phyloP scores from a whole-genome alignment of 2,797 vertebrate genomes.

The Parambassis ranga region DNA sequence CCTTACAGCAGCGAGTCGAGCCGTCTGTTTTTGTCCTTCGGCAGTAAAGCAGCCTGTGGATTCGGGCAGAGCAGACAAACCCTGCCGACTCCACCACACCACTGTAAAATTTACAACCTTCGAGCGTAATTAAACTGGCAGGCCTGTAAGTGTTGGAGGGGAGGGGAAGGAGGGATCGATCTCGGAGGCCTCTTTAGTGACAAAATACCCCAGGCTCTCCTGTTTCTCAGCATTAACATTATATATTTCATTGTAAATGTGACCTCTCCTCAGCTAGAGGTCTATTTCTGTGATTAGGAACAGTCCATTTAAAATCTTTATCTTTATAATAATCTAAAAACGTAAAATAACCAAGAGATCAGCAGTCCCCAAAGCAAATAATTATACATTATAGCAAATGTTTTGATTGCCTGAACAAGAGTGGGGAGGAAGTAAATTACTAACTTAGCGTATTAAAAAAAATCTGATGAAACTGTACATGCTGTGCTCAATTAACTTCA shows the following conservation, averaged over 20 bases:
- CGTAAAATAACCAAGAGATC: too few species aligned
- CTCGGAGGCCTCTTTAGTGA: slow-evolving; percentile 12
- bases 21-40: slow-evolving; percentile 26
- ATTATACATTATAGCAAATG: too few species aligned
- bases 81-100: slow-evolving; percentile 54
- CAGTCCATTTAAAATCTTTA: too few species aligned
- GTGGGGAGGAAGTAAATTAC: too few species aligned
- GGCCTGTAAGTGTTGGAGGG: slow-evolving; percentile 45
- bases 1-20: neutral
- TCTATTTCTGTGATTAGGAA: too few species aligned
- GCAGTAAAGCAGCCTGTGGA: slow-evolving; percentile 45
- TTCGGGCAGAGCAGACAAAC: slow-evolving; percentile 54
- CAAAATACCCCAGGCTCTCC: neutral
- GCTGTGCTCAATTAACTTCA: neutral
- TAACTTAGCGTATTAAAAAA: too few species aligned
- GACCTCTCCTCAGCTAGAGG: neutral
- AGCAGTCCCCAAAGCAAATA: too few species aligned
- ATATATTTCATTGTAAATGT: too few species aligned
- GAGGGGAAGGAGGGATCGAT: neutral
- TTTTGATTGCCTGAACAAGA: too few species aligned
- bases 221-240: slow-evolving; percentile 22
- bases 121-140: slow-evolving; percentile 66
- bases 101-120: slow-evolving; percentile 71
- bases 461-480: too few species aligned
- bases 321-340: too few species aligned